These are phyloP conservation scores for Echinarachnius parma DNA, from an alignment of 53 echinoderm and acorn worm species.

Conservation along the genomic window DNA sequence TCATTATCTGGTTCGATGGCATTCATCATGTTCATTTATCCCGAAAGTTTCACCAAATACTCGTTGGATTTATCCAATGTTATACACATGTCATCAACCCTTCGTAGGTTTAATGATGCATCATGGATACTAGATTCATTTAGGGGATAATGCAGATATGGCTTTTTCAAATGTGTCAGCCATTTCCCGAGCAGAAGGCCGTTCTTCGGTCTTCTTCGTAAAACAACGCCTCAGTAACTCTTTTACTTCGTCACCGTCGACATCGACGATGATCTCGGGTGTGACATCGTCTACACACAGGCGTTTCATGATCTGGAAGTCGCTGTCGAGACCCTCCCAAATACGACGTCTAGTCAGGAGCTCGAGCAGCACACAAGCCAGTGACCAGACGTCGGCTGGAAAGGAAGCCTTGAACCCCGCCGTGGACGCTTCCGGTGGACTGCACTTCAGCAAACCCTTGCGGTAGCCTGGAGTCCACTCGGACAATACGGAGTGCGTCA, in stretches of 20 bases:
- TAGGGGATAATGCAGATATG: too few species aligned
- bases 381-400: constrained; percentile 5
- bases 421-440: background rate
- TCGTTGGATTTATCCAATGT: too few species aligned
- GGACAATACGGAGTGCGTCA: background rate
- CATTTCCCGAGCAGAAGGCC: too few species aligned
- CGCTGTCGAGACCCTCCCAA: background rate
- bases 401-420: background rate
- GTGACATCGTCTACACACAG: background rate
- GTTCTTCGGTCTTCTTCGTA: too few species aligned
- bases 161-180: too few species aligned
- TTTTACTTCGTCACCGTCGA: constrained; percentile 5
- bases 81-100: too few species aligned
- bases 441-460: background rate
- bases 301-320: background rate
- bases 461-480: background rate
- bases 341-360: background rate
- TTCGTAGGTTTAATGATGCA: too few species aligned
- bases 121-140: too few species aligned
- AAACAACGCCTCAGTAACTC: too few species aligned
- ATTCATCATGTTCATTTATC: too few species aligned
- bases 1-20: too few species aligned
- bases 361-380: constrained; percentile 9
- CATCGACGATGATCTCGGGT: background rate
- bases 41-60: too few species aligned